Evolutionary conservation across 2,888 invertebrate species (phyloP), one percentile per base, ranked within the genome.

Genomic region (Phoenoteleia sp.): DNA sequence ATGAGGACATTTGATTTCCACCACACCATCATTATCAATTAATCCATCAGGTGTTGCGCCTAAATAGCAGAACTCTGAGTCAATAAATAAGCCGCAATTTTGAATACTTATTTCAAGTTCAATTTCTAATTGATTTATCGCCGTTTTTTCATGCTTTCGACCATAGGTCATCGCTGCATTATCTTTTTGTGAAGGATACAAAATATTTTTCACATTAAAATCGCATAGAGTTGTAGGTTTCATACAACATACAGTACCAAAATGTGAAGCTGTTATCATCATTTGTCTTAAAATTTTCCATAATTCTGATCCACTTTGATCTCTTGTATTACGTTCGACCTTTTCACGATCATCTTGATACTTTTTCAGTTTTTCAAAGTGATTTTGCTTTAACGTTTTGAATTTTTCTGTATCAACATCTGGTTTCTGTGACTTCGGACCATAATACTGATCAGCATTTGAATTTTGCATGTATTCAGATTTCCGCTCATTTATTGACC

Each of bases 31-130:
- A 7, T 81, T 69, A 47, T 58, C 85, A 21, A 86, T 86, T 3
- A 81, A 7, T 6, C 87, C 81, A 67, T 88, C 87, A 6, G 85
- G 82, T 17, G 84, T 62, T 13, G 81, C 74, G n/a, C 74, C 86
- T 5, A 84, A 62, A 42, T 27, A 84, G 3, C 64, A 15, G 17
- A 21, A 17, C 23, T 60, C 56, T 21, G 15, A 15, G 36, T 86
- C 85, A 6, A 86, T 81, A 19, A 85, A 82, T 13, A 87, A 47
- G 21, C 84, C 86, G 60, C 74, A 71, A 3, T 2, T 7, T 42
- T 49, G 17, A 1, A 80, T 69, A 45, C 71, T 25, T 47, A 69
- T 49, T 0, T 52, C 36, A 1, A 81, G 15, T 39, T 45, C 7
- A 1, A 49, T n/a, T 17, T 47, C 47, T 21, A 86, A n/a, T 58